A percentile compares a stretch with the other conserved stretches of the same genome.
Evolutionary conservation across 2,113 vertebrate species (phyloP).

Genomic region (Phalacrocorax pelagicus): DNA sequence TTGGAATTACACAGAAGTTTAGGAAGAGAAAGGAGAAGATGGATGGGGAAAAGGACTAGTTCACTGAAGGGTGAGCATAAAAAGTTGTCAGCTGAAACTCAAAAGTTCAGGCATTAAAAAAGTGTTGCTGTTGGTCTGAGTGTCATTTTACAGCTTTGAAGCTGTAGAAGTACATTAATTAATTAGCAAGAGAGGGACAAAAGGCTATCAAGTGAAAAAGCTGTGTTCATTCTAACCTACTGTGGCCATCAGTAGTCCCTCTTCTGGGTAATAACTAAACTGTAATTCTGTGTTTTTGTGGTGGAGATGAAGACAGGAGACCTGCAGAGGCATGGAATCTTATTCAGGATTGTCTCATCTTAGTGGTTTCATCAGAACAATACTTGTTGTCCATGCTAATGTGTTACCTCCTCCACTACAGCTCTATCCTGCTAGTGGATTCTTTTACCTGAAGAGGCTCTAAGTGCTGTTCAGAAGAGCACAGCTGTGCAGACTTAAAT

Average conservation of each 20-base stretch:
- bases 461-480: background rate
- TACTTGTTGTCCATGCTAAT: background rate
- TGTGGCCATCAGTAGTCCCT: background rate
- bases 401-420: background rate
- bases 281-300: background rate
- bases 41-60: background rate
- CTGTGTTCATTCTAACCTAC: background rate
- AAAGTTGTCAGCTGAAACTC: background rate
- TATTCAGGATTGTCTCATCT: fast-evolving
- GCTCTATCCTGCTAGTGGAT: background rate
- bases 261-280: background rate
- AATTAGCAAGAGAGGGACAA: background rate
- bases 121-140: background rate
- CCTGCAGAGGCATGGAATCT: background rate
- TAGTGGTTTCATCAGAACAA: background rate
- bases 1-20: background rate
- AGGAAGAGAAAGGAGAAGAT: background rate
- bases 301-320: background rate
- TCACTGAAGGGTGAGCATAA: background rate
- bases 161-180: background rate
- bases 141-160: background rate
- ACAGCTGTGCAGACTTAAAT: background rate
- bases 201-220: background rate
- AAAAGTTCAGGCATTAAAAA: background rate
- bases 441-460: background rate